Base-by-base conservation (phyloP, 2,888 invertebrate species). In the Anoplius nigerrimus region DNA sequence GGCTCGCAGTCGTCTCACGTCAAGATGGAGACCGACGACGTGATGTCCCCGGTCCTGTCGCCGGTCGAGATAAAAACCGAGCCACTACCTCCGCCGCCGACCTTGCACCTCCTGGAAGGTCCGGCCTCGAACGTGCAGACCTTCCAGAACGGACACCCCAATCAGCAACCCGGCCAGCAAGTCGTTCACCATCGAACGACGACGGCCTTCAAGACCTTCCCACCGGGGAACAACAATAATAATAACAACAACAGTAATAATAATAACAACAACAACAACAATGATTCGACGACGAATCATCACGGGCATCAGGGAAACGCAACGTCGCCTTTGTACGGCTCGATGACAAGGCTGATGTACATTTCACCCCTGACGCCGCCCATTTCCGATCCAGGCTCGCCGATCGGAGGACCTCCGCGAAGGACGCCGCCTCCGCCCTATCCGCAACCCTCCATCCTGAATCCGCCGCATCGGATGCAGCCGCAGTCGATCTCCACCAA, bases 291-390 rank as follows among this genome's bases (percentile, higher is more conserved):
- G 67, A 74, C 78, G 61, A 81, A 80, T 71, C 79, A 78, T 55
- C 77, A 79, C 56, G 84, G 79, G 62, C 84, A 84, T 66, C 89
- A 84, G 55, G 76, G 89, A 75, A 83, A 87, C 86, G 80, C 89
- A 79, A 82, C 90, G 51, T 90, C 90, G 71, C 89, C 90, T 58
- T 85, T 90, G 54, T 91, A 91, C 81, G 90, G 91, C 51, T 90
- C 91, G 76, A 91, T 91, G 88, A 90, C 92, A 70, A 90, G 93
- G 85, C 89, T 93, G 77, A 92, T 95, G 91, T 95, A 95, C 89
- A 95, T 94, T 88, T 94, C 95, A 51, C 96, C 96, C 51, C 90
- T 96, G 82, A 96, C 96, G 77, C 96, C 96, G 51, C 96, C 96
- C 76, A 95, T 94, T 87, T 96, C 96, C 65, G 96, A 96, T 87